Evolutionary conservation across 2,797 vertebrate genomes (phyloP).

Genomic region (Pygocentrus nattereri): DNA sequence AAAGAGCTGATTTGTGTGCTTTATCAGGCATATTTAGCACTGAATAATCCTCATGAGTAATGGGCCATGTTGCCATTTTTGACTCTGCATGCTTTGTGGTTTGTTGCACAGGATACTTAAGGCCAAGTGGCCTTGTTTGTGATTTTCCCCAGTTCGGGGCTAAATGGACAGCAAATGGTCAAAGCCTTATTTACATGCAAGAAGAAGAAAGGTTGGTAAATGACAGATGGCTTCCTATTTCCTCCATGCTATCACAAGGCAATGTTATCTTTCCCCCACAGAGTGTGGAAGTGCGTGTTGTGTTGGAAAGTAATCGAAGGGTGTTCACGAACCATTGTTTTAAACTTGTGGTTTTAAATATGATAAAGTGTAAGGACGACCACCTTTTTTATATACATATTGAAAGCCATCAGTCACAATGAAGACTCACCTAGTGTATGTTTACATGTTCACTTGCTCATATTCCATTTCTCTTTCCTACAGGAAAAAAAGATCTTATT

Average conservation of each 20-base stretch:
- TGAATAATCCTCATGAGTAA: conserved; percentile 34
- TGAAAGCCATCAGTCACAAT: not conserved
- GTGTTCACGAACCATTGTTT: conserved; percentile 60
- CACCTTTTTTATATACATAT: conserved; percentile 7
- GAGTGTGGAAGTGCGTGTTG: conserved; percentile 73
- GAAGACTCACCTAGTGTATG: not conserved
- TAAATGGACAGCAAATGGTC: conserved; percentile 22
- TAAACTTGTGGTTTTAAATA: conserved; percentile 44
- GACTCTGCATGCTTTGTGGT: conserved; percentile 13
- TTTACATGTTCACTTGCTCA: conserved; percentile 18
- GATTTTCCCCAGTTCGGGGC: conserved; percentile 37
- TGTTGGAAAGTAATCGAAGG: conserved; percentile 59
- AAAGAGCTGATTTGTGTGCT: conserved; percentile 51
- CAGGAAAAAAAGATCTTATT: conserved; percentile 44
- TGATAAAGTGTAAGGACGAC: conserved; percentile 32
- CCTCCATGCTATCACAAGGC: conserved; percentile 67
- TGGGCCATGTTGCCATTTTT: conserved; percentile 43
- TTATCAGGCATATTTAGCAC: conserved; percentile 25
- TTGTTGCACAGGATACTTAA: conserved; percentile 36
- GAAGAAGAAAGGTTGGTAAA: conserved; percentile 69
- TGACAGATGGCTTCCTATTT: conserved; percentile 77
- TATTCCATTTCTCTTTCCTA: conserved; percentile 39
- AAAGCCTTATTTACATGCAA: conserved; percentile 62
- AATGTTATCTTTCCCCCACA: conserved; percentile 73
- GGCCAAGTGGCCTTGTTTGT: conserved; percentile 28